These are phyloP conservation scores for Theristicus caerulescens DNA, from an alignment of 2,113 vertebrate genomes.

Conservation along the genomic window DNA sequence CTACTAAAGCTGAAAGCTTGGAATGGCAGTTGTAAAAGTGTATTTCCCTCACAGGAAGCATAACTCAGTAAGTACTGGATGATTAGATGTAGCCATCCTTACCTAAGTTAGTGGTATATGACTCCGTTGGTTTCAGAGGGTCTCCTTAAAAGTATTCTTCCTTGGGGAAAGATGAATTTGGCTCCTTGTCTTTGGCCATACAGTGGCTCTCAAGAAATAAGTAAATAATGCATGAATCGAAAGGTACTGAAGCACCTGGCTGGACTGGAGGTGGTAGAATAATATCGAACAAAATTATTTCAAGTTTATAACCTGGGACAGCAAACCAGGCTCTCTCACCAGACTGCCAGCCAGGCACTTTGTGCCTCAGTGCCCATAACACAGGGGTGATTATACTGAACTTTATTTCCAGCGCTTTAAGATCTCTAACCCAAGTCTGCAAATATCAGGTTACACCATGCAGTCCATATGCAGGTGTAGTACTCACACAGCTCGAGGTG, in stretches of 20 bases:
- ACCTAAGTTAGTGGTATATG: neutral
- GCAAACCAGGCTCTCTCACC: neutral
- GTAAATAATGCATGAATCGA: neutral
- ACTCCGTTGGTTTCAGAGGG: neutral
- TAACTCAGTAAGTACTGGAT: neutral
- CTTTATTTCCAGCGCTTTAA: neutral
- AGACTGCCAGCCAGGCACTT: neutral
- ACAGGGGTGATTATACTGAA: neutral
- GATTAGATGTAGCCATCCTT: neutral
- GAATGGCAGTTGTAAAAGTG: neutral
- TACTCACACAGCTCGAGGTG: neutral
- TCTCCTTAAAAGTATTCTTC: neutral
- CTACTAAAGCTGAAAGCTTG: neutral
- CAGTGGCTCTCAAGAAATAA: neutral
- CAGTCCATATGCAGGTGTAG: neutral
- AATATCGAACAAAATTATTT: neutral
- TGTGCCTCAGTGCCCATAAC: neutral
- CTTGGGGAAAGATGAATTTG: neutral
- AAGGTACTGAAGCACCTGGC: neutral
- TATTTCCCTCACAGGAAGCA: neutral
- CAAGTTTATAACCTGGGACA: neutral
- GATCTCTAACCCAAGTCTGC: neutral
- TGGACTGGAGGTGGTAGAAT: neutral
- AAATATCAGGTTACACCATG: neutral
- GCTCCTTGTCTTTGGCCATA: neutral